Conservation (phyloP, 2,113 vertebrate genomes). For the Psephotus haematonotus region DNA sequence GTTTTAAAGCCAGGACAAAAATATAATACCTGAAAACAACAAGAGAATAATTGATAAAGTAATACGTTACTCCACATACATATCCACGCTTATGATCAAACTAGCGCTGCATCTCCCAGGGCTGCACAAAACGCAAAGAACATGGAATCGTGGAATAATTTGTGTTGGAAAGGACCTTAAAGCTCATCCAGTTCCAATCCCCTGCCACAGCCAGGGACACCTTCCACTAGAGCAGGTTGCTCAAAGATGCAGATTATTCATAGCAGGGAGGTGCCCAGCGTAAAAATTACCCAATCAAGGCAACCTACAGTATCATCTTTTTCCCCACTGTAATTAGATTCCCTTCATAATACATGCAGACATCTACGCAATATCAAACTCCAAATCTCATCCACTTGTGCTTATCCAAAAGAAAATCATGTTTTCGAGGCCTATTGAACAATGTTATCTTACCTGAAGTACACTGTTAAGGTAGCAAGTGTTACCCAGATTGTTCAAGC, state of each 20-base stretch:
- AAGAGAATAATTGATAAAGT: background rate
- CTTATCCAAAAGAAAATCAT: background rate
- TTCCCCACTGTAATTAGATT: background rate
- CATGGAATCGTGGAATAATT: background rate
- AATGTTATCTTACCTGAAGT: constrained; percentile 83
- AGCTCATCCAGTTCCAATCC: background rate
- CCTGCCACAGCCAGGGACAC: background rate
- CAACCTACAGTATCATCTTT: background rate
- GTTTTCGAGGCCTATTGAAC: background rate
- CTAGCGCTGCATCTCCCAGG: background rate
- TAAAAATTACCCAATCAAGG: background rate
- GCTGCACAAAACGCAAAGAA: background rate
- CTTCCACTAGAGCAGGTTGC: background rate
- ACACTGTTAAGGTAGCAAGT: constrained; percentile 98
- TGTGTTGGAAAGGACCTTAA: background rate
- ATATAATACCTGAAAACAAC: constrained; percentile 85
- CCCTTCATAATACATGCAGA: background rate
- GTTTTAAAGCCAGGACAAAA: constrained; percentile 95
- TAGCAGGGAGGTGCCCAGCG: background rate
- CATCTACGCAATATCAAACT: background rate
- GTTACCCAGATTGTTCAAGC: constrained; percentile 95
- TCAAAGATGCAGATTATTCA: background rate
- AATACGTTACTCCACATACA: background rate
- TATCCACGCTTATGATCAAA: background rate
- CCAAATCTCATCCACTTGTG: background rate